These are phyloP conservation scores for Drosophila prostipennis DNA, from an alignment of 2,888 invertebrate genomes.

Conservation along the genomic window DNA sequence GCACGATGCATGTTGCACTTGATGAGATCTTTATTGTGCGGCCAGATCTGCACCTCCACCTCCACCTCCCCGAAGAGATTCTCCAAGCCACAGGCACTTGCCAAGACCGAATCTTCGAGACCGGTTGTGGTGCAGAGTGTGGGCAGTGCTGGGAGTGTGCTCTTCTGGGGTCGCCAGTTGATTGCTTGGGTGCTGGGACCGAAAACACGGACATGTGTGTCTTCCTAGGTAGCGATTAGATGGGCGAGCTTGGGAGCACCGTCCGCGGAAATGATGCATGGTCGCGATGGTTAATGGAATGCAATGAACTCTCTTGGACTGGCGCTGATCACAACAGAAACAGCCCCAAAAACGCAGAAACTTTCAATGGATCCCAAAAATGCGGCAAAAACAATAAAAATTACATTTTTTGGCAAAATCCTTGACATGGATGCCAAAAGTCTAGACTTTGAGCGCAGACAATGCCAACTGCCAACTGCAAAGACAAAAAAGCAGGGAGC, in stretches of 20 bases:
- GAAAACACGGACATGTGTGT: constrained; percentile 21
- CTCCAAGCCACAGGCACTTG: not conserved
- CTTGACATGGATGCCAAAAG: constrained; percentile 71
- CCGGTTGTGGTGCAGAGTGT: constrained; percentile 19
- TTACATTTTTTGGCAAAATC: constrained; percentile 53
- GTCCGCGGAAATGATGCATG: constrained; percentile 31
- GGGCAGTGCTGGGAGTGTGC: no score
- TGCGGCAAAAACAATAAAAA: constrained; percentile 63
- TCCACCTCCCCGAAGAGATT: not conserved
- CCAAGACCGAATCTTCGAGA: not conserved
- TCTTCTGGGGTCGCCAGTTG: constrained; percentile 33
- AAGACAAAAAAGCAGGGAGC: constrained; percentile 18
- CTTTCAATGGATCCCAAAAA: constrained; percentile 46
- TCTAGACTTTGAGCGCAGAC: constrained; percentile 58
- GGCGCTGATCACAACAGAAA: constrained; percentile 10
- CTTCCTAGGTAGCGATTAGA: constrained; percentile 57
- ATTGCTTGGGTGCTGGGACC: constrained; percentile 23
- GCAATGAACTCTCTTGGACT: constrained; percentile 24
- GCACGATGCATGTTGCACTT: constrained; percentile 73
- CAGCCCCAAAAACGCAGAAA: constrained; percentile 4
- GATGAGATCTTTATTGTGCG: constrained; percentile 76
- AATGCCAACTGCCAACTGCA: constrained; percentile 23
- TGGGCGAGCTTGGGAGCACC: constrained; percentile 32
- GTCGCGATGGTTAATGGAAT: constrained; percentile 32
- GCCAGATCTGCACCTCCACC: constrained; percentile 14